A percentile compares a stretch with the other conserved stretches of the same genome.
These are phyloP conservation scores for Thalassophryne amazonica DNA, from an alignment of 2,797 vertebrate species.

Conservation along the genomic window DNA sequence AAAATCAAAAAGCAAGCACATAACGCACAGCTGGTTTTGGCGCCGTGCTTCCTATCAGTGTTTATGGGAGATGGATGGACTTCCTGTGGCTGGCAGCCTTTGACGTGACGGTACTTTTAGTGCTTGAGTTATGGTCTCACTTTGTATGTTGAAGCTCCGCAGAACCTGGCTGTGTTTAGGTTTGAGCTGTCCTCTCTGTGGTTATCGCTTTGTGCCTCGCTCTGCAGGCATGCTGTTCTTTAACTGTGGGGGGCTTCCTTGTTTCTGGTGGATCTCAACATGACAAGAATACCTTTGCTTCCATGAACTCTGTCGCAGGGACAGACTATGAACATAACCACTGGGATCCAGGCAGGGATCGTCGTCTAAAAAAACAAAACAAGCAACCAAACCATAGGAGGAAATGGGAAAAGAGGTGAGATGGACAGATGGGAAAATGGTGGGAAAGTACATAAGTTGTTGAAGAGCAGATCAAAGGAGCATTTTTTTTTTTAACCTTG, in stretches of 20 bases:
- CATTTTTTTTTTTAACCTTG: constrained; percentile 31
- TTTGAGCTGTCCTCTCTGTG: constrained; percentile 37
- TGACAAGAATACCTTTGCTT: constrained; percentile 55
- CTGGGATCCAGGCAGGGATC: constrained; percentile 22
- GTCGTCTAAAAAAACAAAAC: constrained; percentile 34
- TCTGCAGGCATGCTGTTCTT: constrained; percentile 29
- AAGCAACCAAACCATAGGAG: not conserved
- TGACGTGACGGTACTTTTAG: constrained; percentile 20
- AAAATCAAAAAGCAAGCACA: no score
- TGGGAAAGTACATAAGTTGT: constrained; percentile 14
- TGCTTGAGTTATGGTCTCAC: constrained; percentile 22
- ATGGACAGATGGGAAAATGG: constrained; percentile 3
- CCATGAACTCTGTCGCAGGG: constrained; percentile 16
- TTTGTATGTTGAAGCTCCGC: constrained; percentile 32
- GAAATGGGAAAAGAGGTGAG: not conserved
- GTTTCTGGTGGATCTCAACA: constrained; percentile 47
- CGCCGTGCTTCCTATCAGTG: constrained; percentile 10
- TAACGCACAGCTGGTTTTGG: no score
- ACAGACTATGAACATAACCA: constrained; percentile 27
- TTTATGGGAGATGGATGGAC: constrained; percentile 32
- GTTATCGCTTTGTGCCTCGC: constrained; percentile 39
- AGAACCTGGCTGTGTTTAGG: constrained; percentile 39
- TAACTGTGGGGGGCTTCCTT: constrained; percentile 48
- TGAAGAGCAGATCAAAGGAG: constrained; percentile 11
- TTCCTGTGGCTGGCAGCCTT: constrained; percentile 20